Conservation (phyloP, 2,888 invertebrate genomes). For the Cheilosia scutellata region DNA sequence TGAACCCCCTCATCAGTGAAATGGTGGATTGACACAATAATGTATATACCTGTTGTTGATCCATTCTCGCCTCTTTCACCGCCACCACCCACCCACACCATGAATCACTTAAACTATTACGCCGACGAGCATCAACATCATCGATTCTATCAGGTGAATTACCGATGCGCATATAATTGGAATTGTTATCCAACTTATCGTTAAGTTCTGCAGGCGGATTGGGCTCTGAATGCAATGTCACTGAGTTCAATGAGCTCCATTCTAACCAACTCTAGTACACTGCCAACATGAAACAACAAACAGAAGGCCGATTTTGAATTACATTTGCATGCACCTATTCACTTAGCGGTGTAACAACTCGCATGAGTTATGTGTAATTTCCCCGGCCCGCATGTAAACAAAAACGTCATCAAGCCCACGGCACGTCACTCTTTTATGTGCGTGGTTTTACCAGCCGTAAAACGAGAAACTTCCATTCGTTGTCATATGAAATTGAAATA, state of each 20-base stretch:
- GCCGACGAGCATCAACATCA: conserved; percentile 12
- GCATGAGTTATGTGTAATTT: conserved; percentile 41
- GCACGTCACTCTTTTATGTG: conserved; percentile 47
- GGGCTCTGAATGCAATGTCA: conserved; percentile 53
- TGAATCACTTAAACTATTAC: conserved; percentile 28
- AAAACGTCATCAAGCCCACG: conserved; percentile 26
- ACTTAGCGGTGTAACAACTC: background rate
- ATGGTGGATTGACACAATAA: background rate
- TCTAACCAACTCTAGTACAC: conserved; percentile 7
- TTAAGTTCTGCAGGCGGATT: conserved; percentile 66
- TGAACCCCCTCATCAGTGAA: conserved; percentile 20
- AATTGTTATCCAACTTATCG: conserved; percentile 19
- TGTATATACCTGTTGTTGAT: conserved; percentile 55
- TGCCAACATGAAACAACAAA: conserved; percentile 24
- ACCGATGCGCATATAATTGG: conserved; percentile 56
- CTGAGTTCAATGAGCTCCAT: conserved; percentile 55
- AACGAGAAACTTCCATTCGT: conserved; percentile 61
- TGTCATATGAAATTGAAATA: conserved; percentile 38
- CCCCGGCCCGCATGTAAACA: conserved; percentile 65
- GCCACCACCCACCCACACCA: background rate
- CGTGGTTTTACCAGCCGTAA: conserved; percentile 63
- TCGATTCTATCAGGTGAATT: conserved; percentile 33
- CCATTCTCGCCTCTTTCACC: background rate
- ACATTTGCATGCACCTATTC: conserved; percentile 20
- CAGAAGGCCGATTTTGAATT: conserved; percentile 44